Conservation (phyloP, 1,140 invertebrate genomes). For the Delia radicum region DNA sequence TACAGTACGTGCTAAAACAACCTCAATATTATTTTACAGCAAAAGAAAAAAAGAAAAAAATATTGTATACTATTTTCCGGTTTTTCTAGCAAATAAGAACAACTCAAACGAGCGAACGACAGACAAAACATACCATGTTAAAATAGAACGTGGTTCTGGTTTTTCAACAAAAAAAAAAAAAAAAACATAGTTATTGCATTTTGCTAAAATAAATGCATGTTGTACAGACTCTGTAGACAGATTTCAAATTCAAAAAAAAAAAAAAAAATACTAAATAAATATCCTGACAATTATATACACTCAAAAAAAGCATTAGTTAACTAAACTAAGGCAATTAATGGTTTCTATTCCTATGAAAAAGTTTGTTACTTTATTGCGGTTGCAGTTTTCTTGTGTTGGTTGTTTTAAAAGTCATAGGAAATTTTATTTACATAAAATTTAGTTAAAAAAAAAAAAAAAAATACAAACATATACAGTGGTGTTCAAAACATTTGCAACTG, state of each 20-base stretch:
- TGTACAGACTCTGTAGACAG: neutral
- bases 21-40: neutral
- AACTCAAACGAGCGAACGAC: neutral
- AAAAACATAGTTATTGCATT: neutral
- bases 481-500: no score
- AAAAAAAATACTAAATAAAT: neutral
- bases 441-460: no score
- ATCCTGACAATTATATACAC: no score
- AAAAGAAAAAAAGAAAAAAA: neutral
- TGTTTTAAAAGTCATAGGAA: no score
- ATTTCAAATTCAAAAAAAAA: neutral
- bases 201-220: neutral
- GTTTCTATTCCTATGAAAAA: no score
- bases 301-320: no score
- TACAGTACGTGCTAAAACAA: neutral
- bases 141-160: neutral
- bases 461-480: no score
- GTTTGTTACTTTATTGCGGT: no score
- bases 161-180: neutral
- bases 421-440: no score
- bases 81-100: neutral
- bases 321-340: no score
- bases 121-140: neutral
- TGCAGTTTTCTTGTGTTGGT: no score
- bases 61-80: neutral